phyloP scores from a whole-genome alignment of 2,888 invertebrate genomes.

The Sphaerophoria rueppellii region DNA sequence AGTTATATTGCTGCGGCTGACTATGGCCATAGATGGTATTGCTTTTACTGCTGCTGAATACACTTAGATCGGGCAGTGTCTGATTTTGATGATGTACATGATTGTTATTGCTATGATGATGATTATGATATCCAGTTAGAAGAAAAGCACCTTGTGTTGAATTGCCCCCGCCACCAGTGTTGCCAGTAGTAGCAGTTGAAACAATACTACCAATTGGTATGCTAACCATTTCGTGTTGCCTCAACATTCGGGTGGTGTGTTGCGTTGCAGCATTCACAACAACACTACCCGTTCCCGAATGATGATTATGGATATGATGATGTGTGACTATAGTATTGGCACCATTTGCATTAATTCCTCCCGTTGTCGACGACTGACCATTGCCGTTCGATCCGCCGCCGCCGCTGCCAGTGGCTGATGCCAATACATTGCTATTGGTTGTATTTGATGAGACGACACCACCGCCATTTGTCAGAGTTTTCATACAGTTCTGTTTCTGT shows the following conservation, averaged over 20 bases:
- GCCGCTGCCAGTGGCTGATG: constrained; percentile 1
- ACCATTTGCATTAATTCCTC: constrained; percentile 70
- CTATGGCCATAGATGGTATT: constrained; percentile 74
- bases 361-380: constrained; percentile 29
- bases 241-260: constrained; percentile 75
- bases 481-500: constrained; percentile 90
- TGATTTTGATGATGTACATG: constrained; percentile 65
- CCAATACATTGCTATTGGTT: constrained; percentile 68
- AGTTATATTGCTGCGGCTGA: constrained; percentile 75
- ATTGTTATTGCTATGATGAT: constrained; percentile 49
- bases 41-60: constrained; percentile 74
- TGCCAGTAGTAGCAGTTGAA: constrained; percentile 77
- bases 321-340: constrained; percentile 73
- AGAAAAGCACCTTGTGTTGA: constrained; percentile 75
- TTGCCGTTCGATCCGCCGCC: constrained; percentile 54
- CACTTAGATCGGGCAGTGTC: constrained; percentile 64
- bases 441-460: constrained; percentile 43
- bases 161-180: constrained; percentile 72
- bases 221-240: constrained; percentile 81
- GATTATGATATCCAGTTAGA: constrained; percentile 74
- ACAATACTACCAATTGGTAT: constrained; percentile 79
- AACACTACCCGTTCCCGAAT: constrained; percentile 29
- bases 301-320: constrained; percentile 75
- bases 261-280: constrained; percentile 36
- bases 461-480: constrained; percentile 87